Percentiles rank a stretch among this genome's conserved stretches.
These are phyloP conservation scores for Drepana arcuata DNA, from an alignment of 1,140 invertebrate genomes.

Conservation along the genomic window DNA sequence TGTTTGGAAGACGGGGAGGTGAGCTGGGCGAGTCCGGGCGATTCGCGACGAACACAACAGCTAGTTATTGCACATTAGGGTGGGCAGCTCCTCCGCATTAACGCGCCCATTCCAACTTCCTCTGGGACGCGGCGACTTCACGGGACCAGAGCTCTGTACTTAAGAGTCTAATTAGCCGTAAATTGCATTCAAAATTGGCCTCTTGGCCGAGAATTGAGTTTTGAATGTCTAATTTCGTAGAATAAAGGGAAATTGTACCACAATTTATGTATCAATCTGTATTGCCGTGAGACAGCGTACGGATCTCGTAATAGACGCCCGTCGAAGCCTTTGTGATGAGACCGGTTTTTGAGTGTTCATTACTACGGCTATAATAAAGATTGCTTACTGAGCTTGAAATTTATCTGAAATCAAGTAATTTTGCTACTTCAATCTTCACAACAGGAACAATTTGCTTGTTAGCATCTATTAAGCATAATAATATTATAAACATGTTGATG, in stretches of 20 bases:
- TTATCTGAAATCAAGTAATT: no score
- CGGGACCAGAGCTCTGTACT: slow-evolving; percentile 37
- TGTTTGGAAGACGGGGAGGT: no score
- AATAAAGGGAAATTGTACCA: slow-evolving; percentile 49
- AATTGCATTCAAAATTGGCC: slow-evolving; percentile 60
- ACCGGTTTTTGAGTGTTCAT: no score
- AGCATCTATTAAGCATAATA: slow-evolving; percentile 6
- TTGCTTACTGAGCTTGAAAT: no score
- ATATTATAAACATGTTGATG: slow-evolving; percentile 4
- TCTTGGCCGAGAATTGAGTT: slow-evolving; percentile 52
- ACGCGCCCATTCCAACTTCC: slow-evolving; percentile 34
- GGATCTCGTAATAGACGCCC: no score
- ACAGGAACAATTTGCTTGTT: slow-evolving; percentile 3
- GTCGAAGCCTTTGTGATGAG: no score
- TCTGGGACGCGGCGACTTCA: slow-evolving; percentile 14
- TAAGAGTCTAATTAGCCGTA: slow-evolving; percentile 65
- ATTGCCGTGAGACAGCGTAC: slow-evolving; percentile 25
- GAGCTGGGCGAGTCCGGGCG: no score
- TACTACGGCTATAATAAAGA: no score
- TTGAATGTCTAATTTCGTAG: slow-evolving; percentile 59
- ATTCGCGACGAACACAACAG: slow-evolving; percentile 17
- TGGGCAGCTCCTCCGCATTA: slow-evolving; percentile 18
- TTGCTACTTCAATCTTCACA: no score
- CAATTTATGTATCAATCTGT: slow-evolving; percentile 42
- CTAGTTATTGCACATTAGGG: slow-evolving; percentile 25